Conservation (phyloP, 2,113 vertebrate genomes). For the Ranitomeya variabilis region DNA sequence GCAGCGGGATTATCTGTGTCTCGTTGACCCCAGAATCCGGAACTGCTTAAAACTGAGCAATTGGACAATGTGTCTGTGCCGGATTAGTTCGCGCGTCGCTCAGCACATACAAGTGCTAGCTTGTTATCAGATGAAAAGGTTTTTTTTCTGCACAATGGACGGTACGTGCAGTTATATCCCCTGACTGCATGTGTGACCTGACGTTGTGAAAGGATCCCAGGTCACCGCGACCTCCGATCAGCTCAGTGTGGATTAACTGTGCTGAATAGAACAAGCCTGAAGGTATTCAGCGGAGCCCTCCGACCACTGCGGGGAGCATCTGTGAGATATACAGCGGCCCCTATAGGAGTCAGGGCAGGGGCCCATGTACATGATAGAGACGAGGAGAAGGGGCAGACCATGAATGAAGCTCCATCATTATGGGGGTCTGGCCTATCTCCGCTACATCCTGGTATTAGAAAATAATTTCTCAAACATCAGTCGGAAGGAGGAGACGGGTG, state of each 20-base stretch:
- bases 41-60: background rate
- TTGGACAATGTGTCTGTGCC: slow-evolving; percentile 1
- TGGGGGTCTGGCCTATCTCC: background rate
- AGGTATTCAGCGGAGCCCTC: slow-evolving; percentile 20
- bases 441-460: background rate
- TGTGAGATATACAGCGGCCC: too few relatives aligned
- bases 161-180: slow-evolving; percentile 33
- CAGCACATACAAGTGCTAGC: slow-evolving; percentile 38
- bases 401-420: too few relatives aligned
- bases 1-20: background rate
- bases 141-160: slow-evolving; percentile 43
- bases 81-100: slow-evolving; percentile 4
- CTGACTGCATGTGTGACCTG: slow-evolving; percentile 55
- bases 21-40: background rate
- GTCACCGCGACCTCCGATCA: slow-evolving; percentile 63
- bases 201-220: slow-evolving; percentile 37
- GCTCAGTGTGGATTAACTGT: slow-evolving; percentile 38
- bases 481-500: background rate
- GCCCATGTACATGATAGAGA: background rate
- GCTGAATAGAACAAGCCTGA: slow-evolving; percentile 35
- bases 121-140: slow-evolving; percentile 49
- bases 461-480: background rate
- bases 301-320: too few relatives aligned
- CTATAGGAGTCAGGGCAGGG: background rate
- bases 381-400: background rate